Evolutionary conservation across 2,113 vertebrate genomes (phyloP), one percentile per base, ranked within the genome.

Genomic region (Serranochromis macrocephalus): DNA sequence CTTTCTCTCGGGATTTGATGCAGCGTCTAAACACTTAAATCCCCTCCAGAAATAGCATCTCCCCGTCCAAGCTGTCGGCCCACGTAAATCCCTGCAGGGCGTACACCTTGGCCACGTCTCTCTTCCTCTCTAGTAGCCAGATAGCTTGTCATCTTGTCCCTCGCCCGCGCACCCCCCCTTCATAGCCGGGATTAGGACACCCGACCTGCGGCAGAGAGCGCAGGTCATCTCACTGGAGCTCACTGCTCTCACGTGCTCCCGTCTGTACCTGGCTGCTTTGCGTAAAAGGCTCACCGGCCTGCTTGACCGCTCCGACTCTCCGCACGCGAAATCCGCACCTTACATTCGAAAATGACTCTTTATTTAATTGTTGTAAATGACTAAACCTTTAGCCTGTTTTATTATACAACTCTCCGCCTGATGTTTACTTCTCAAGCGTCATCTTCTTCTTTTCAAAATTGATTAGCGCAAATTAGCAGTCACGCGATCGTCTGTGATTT

Each of bases 1-100:
- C 92, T 90, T 89, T 88, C 93, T 91, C 89, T 87, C 86, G 75
- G 94, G 95, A 96, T 96, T 95, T 95, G 92, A 96, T 94, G 94
- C 49, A 85, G 88, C 61, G 87, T 95, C 95, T 96, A 92, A 96
- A 96, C 95, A 86, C 94, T 93, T 95, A 96, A 96, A 96, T 96
- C 96, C 96, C 90, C 91, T 96, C 95, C 94, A 90, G 81, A 95
- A 96, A 96, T 96, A 96, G 94, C 90, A 85, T 87, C 90, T 92
- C 79, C 86, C 83, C 40, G 81, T 92, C 92, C 95, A 95, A 95
- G 93, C 95, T 96, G 96, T 95, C 91, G 94, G 90, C 91, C 94
- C 93, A 91, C 90, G 93, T 94, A 96, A 96, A 96, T 96, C 96
- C 95, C 93, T 68, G 87, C 87, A 88, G 92, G 87, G 90, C 85